phyloP scores from a whole-genome alignment of 2,797 vertebrate genomes.

The Synanceia verrucosa region DNA sequence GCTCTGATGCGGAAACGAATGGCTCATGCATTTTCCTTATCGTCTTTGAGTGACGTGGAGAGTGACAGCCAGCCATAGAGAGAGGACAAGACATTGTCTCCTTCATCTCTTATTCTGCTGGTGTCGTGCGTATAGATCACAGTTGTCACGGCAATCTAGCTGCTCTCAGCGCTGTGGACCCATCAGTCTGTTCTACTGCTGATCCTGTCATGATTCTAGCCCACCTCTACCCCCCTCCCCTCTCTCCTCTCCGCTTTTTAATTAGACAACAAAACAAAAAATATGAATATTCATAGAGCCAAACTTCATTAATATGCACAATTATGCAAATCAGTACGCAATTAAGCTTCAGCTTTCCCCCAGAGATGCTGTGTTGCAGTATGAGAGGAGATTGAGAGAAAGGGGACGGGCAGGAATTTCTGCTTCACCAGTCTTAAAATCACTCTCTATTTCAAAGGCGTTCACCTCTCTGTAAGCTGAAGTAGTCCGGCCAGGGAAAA shows the following conservation, averaged over 20 bases:
- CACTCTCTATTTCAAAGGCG: slow-evolving; percentile 53
- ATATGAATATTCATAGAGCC: slow-evolving; percentile 93
- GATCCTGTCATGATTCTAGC: slow-evolving; percentile 79
- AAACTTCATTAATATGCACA: slow-evolving; percentile 94
- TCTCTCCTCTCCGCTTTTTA: slow-evolving; percentile 81
- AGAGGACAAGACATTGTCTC: slow-evolving; percentile 68
- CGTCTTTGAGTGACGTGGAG: slow-evolving; percentile 59
- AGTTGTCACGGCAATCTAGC: slow-evolving; percentile 81
- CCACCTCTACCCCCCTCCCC: slow-evolving; percentile 38
- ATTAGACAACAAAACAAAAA: slow-evolving; percentile 94
- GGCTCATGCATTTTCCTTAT: slow-evolving; percentile 46
- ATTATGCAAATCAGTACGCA: slow-evolving; percentile 95
- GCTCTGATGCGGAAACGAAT: slow-evolving; percentile 18
- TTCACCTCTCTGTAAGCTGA: slow-evolving; percentile 55
- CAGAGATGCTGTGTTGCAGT: slow-evolving; percentile 77
- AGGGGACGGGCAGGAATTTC: slow-evolving; percentile 76
- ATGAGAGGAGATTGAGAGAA: slow-evolving; percentile 66
- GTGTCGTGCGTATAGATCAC: slow-evolving; percentile 74
- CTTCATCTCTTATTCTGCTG: slow-evolving; percentile 74
- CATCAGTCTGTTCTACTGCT: slow-evolving; percentile 82
- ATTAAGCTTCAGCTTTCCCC: slow-evolving; percentile 89
- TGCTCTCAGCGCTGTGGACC: slow-evolving; percentile 75
- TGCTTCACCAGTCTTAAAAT: slow-evolving; percentile 79
- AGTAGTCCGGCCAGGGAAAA: slow-evolving; percentile 37
- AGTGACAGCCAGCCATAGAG: slow-evolving; percentile 66